Conservation (phyloP, 2,113 vertebrate species). For the Arvicanthis niloticus region DNA sequence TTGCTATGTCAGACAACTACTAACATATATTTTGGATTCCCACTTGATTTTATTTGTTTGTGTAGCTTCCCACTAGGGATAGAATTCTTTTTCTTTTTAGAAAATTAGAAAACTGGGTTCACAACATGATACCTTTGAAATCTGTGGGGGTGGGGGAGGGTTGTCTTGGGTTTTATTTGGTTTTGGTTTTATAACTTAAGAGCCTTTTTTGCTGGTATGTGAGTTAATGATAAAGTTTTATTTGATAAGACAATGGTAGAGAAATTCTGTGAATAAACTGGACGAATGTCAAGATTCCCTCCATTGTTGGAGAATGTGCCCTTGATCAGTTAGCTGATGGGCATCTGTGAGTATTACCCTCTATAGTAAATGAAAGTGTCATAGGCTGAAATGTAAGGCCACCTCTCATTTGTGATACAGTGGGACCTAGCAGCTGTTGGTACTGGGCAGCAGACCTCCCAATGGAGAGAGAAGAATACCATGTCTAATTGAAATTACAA, state of each 20-base stretch:
- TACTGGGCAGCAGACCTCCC: constrained; percentile 4
- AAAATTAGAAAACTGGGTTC: not conserved
- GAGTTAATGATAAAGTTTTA: not conserved
- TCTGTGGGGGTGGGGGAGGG: not conserved
- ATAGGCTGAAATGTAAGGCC: not conserved
- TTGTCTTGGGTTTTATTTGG: not conserved
- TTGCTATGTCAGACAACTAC: not conserved
- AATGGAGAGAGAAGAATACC: constrained; percentile 57
- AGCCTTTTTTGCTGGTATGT: not conserved
- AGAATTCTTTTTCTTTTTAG: constrained; percentile 39
- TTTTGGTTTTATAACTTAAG: not conserved
- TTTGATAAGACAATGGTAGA: not conserved
- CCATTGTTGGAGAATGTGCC: not conserved
- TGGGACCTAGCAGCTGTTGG: constrained; percentile 50
- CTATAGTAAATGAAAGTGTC: not conserved
- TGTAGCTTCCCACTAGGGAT: not conserved
- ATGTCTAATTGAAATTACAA: constrained; percentile 64
- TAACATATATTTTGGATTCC: not conserved
- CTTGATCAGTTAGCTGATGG: not conserved
- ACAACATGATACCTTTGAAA: not conserved
- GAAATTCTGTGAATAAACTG: not conserved
- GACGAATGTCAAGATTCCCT: constrained; percentile 4
- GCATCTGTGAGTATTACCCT: not conserved
- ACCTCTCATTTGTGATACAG: not conserved
- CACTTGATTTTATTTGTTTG: not conserved